Conservation (phyloP, 2,797 vertebrate species). For the Acanthurus tractus region DNA sequence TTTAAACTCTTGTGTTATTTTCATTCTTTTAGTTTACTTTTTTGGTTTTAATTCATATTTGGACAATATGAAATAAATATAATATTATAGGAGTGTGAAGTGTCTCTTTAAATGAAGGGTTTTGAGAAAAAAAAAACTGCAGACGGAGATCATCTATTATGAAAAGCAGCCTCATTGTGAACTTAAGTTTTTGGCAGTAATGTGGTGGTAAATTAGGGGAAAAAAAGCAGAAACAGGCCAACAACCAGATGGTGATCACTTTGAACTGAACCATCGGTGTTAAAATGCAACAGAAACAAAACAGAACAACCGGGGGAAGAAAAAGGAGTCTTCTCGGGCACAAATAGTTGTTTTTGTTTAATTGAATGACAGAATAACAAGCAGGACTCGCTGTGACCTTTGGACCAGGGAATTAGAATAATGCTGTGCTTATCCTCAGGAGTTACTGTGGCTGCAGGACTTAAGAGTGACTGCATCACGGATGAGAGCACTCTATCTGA, state of each 20-base stretch:
- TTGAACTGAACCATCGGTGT: neutral
- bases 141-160: conserved; percentile 49
- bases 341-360: conserved; percentile 9
- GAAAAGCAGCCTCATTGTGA: conserved; percentile 53
- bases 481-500: conserved; percentile 68
- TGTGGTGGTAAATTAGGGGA: neutral
- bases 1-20: neutral
- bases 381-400: conserved; percentile 55
- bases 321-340: neutral
- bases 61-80: neutral
- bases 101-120: conserved; percentile 24
- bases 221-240: conserved; percentile 18
- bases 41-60: neutral
- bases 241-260: conserved; percentile 30
- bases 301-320: neutral
- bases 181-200: conserved; percentile 40
- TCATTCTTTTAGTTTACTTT: neutral
- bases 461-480: conserved; percentile 62
- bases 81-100: neutral
- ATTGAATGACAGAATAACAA: neutral
- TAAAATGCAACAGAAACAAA: neutral
- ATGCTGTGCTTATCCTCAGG: conserved; percentile 64
- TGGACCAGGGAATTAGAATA: conserved; percentile 66
- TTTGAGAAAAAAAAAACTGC: neutral
- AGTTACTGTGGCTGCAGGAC: conserved; percentile 63